A percentile compares a stretch with the other conserved stretches of the same genome.
Conservation (phyloP, 2,888 invertebrate species). For the Drosophila limbata region DNA sequence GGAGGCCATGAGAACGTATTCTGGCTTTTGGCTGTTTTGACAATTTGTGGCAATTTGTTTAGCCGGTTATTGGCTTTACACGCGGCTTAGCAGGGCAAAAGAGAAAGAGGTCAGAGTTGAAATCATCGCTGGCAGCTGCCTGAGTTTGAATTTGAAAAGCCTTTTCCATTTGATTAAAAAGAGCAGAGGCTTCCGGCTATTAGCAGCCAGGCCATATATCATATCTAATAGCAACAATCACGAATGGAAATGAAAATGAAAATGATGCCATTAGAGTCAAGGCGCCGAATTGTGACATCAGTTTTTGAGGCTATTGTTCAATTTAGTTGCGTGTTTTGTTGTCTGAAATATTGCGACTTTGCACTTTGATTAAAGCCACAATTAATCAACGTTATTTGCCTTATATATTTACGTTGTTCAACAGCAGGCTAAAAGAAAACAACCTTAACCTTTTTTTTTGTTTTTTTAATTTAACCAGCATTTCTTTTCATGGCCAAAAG, state of each 20-base stretch:
- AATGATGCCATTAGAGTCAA: slow-evolving; percentile 56
- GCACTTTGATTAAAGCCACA: slow-evolving; percentile 56
- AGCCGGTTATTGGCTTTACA: slow-evolving; percentile 38
- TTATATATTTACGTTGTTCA: slow-evolving; percentile 8
- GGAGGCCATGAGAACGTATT: slow-evolving; percentile 24
- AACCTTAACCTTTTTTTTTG: background rate
- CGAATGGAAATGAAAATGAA: slow-evolving; percentile 43
- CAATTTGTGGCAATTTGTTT: slow-evolving; percentile 48
- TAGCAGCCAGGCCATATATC: slow-evolving; percentile 51
- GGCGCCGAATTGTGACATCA: slow-evolving; percentile 58
- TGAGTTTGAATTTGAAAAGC: slow-evolving; percentile 19
- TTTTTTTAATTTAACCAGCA: slow-evolving; percentile 3
- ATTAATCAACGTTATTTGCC: slow-evolving; percentile 66
- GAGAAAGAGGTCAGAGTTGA: slow-evolving; percentile 24
- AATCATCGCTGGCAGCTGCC: slow-evolving; percentile 18
- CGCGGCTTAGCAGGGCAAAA: slow-evolving; percentile 1
- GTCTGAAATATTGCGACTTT: slow-evolving; percentile 22
- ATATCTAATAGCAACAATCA: slow-evolving; percentile 52
- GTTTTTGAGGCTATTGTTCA: slow-evolving; percentile 14
- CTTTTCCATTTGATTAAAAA: slow-evolving; percentile 49
- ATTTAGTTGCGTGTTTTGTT: slow-evolving; percentile 25
- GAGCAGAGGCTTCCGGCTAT: slow-evolving; percentile 18
- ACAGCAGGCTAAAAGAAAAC: slow-evolving; percentile 9
- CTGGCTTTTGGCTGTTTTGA: slow-evolving; percentile 28
- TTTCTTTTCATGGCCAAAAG: slow-evolving; percentile 14